phyloP scores from a whole-genome alignment of 2,888 invertebrate genomes.

The Pandemis heparana region DNA sequence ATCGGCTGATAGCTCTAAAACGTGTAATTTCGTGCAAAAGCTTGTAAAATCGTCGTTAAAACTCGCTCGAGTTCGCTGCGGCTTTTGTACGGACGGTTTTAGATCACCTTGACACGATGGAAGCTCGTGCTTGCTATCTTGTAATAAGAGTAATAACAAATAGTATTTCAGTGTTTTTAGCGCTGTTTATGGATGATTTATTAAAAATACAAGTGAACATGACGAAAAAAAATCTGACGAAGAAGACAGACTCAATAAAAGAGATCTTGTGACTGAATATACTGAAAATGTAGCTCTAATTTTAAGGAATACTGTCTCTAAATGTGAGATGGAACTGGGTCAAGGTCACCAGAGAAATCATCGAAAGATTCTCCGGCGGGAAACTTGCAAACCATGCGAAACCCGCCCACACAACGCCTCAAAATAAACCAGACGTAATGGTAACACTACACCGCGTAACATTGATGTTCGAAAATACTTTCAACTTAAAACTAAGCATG shows the following conservation, averaged over 20 bases:
- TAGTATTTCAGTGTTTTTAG: background rate
- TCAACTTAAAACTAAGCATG: slow-evolving; percentile 23
- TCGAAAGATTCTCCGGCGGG: slow-evolving; percentile 46
- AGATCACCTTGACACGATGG: slow-evolving; percentile 75
- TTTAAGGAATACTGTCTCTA: slow-evolving; percentile 43
- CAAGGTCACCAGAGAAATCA: slow-evolving; percentile 71
- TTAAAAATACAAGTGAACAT: background rate
- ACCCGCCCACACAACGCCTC: slow-evolving; percentile 72
- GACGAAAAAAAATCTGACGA: background rate
- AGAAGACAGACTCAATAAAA: background rate
- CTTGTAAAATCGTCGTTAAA: slow-evolving; percentile 48
- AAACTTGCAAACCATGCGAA: slow-evolving; percentile 47
- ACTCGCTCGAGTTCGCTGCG: slow-evolving; percentile 34
- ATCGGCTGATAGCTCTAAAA: slow-evolving; percentile 28
- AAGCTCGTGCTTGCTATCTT: slow-evolving; percentile 33
- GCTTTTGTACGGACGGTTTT: slow-evolving; percentile 55
- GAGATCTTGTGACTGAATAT: background rate
- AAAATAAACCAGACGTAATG: slow-evolving; percentile 80
- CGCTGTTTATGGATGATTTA: slow-evolving; percentile 20
- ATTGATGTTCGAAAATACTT: slow-evolving; percentile 55
- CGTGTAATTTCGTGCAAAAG: slow-evolving; percentile 35
- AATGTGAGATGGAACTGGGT: slow-evolving; percentile 62
- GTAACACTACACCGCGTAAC: slow-evolving; percentile 80
- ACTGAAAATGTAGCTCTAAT: slow-evolving; percentile 19
- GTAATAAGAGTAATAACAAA: slow-evolving; percentile 39